Conservation (phyloP, 2,888 invertebrate genomes). For the Clanis bilineata region DNA sequence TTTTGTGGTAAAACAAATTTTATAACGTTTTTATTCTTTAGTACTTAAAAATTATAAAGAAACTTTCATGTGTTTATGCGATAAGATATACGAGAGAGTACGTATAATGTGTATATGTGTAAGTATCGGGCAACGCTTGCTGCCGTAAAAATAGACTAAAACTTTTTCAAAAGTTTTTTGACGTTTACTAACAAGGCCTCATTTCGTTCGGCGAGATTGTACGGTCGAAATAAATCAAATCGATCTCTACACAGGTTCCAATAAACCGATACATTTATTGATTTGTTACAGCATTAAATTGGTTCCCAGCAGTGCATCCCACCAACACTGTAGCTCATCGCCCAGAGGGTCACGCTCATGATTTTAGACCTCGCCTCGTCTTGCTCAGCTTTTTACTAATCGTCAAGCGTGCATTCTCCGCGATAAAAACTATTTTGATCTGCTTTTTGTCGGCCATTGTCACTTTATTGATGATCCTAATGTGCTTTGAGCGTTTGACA, state of each 20-base stretch:
- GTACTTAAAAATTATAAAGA: constrained; percentile 14
- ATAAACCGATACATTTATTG: constrained; percentile 82
- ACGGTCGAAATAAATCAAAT: constrained; percentile 76
- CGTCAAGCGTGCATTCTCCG: constrained; percentile 32
- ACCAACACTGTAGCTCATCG: constrained; percentile 52
- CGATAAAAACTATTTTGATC: constrained; percentile 47
- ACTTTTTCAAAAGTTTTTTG: constrained; percentile 60
- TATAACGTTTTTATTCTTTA: constrained; percentile 15
- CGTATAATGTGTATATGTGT: neutral
- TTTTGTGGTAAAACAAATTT: constrained; percentile 17
- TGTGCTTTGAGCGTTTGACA: constrained; percentile 36
- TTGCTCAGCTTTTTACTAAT: constrained; percentile 42
- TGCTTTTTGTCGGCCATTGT: constrained; percentile 45
- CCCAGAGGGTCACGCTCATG: constrained; percentile 56
- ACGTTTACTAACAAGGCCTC: constrained; percentile 79
- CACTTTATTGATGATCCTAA: constrained; percentile 45
- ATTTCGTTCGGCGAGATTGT: constrained; percentile 66
- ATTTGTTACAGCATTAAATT: constrained; percentile 81
- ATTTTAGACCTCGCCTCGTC: constrained; percentile 45
- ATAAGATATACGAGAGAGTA: neutral
- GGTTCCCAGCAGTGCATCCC: constrained; percentile 76
- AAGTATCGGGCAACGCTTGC: constrained; percentile 8
- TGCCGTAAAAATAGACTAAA: constrained; percentile 16
- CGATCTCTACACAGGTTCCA: constrained; percentile 78
- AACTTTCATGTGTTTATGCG: neutral